phyloP scores from a whole-genome alignment of 2,797 vertebrate genomes.

The Emys orbicularis region DNA sequence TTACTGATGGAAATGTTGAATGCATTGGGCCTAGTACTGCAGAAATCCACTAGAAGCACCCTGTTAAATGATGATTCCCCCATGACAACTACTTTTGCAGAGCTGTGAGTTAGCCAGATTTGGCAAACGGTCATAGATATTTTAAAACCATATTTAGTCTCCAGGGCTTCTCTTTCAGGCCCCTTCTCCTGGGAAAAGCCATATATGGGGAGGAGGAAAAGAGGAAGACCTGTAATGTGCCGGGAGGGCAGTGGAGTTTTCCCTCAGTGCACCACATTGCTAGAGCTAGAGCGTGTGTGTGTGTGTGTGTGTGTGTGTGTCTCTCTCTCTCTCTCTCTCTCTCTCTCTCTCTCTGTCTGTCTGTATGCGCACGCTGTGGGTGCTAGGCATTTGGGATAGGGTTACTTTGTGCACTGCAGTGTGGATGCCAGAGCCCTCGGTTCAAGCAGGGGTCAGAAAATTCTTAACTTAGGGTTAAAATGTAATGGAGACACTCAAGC shows the following conservation, averaged over 20 bases:
- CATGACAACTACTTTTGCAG: neutral
- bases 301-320: too few relatives aligned
- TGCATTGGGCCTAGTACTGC: neutral
- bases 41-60: neutral
- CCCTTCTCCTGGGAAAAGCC: neutral
- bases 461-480: neutral
- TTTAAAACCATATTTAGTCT: neutral
- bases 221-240: neutral
- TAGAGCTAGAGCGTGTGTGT: neutral
- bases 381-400: neutral
- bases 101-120: neutral
- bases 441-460: neutral
- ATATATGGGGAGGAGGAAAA: neutral
- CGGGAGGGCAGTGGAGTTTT: neutral
- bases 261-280: neutral
- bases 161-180: neutral
- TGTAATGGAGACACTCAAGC: neutral
- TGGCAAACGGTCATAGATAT: neutral
- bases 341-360: too few relatives aligned
- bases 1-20: neutral
- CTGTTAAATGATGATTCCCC: neutral
- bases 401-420: neutral
- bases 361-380: too few relatives aligned
- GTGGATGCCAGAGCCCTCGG: neutral
- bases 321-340: too few relatives aligned